Evolutionary conservation across 1,140 invertebrate species (phyloP), one percentile per base, ranked within the genome.

Genomic region (Cydia amplana): DNA sequence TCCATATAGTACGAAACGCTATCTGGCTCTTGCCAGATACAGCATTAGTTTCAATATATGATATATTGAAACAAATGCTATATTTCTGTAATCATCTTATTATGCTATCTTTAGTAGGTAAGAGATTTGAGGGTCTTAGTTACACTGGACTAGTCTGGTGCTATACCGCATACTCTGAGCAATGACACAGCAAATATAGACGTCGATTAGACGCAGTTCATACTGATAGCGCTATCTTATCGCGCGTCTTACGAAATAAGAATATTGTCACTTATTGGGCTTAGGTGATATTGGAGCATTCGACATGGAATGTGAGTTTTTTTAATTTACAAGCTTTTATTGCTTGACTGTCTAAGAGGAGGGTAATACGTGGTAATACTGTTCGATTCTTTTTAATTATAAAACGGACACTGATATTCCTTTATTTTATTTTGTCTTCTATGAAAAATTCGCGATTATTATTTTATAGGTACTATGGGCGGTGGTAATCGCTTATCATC

Each of bases 261-360:
- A 36, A 70, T 70, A 43, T 70, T 70, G 65, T 70, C 65, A 70
- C 18, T 65, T 70, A 70, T 70, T 70, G n/a, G n/a, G 32, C 16
- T 67, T 67, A 67, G 14, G 65, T 40, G 32, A 70, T 70, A 70
- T 70, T 10, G 20, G 55, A 60, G 55, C 72, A 73, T 23, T 73
- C 16, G 51, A 25, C 51, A 73, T 73, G 72, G 20, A 49, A 9
- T 49, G 72, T 73, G 12, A 73, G 72, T 73, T 51, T 73, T 23
- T 49, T 40, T 51, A 51, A 73, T 73, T 51, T 49, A 60, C 20
- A 23, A 23, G 18, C 9, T 60, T 60, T 60, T 23, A 60, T 60
- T 51, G 2, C 46, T 9, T 6, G 16, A 43, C 40, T 43, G 40
- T 2, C 12, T 43, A 14, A 43, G 12, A 51, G 46, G 46, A 51